These are phyloP conservation scores for Ephialtes manifestator DNA, from an alignment of 2,888 invertebrate species.

Conservation along the genomic window DNA sequence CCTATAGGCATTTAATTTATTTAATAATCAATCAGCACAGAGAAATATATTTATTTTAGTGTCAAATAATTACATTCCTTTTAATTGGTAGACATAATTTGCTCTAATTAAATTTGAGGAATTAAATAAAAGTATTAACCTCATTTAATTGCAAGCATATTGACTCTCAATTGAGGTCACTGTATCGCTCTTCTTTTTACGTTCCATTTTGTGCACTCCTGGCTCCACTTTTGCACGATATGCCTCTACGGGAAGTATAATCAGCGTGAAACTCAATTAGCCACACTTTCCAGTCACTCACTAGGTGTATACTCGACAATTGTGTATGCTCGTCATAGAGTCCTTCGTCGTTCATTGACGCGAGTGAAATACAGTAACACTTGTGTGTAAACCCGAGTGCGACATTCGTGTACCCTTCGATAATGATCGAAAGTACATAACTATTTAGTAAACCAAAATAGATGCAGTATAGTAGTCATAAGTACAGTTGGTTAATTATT, in stretches of 20 bases:
- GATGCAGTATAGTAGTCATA: background rate
- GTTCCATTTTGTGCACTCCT: conserved; percentile 22
- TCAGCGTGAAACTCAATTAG: conserved; percentile 61
- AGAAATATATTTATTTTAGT: too few relatives aligned
- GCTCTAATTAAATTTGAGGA: too few relatives aligned
- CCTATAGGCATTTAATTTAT: too few relatives aligned
- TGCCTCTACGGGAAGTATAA: conserved; percentile 32
- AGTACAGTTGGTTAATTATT: background rate
- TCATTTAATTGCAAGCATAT: background rate
- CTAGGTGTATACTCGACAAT: conserved; percentile 8
- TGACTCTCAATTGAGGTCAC: conserved; percentile 20
- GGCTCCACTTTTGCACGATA: conserved; percentile 33
- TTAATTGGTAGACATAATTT: too few relatives aligned
- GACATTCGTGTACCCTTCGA: conserved; percentile 47
- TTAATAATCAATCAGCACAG: too few relatives aligned
- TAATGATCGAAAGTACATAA: conserved; percentile 53
- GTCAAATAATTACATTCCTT: too few relatives aligned
- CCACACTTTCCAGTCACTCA: conserved; percentile 55
- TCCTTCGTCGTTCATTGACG: conserved; percentile 28
- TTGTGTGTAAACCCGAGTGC: conserved; percentile 38
- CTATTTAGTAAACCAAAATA: background rate
- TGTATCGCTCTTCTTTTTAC: conserved; percentile 18
- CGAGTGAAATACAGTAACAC: conserved; percentile 28
- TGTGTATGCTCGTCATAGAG: conserved; percentile 29
- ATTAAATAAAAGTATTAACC: background rate